A percentile compares a stretch with the other conserved stretches of the same genome.
Evolutionary conservation across 2,113 vertebrate genomes (phyloP).

Genomic region (Dunckerocampus dactyliophorus): DNA sequence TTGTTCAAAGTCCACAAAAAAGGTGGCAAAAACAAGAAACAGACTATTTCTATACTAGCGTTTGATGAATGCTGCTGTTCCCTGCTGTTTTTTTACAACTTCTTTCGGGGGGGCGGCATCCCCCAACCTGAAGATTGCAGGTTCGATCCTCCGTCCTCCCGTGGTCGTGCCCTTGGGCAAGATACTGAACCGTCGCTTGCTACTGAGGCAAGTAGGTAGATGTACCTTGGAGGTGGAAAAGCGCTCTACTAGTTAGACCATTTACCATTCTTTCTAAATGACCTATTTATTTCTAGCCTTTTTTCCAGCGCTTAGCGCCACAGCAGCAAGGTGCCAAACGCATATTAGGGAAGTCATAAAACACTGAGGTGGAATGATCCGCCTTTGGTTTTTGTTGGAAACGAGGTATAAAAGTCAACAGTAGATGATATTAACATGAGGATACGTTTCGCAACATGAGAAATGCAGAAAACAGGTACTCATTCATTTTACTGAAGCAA

Average conservation of each 20-base stretch:
- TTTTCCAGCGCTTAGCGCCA: not conserved
- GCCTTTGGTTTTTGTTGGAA: not conserved
- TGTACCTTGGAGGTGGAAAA: no score
- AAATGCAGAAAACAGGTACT: not conserved
- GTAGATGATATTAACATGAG: not conserved
- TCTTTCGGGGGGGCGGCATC: no score
- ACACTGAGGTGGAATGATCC: not conserved
- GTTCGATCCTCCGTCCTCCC: no score
- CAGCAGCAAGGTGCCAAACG: constrained; percentile 1
- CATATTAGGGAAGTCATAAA: constrained; percentile 1
- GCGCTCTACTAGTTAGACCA: no score
- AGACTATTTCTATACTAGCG: not conserved
- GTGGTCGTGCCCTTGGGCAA: no score
- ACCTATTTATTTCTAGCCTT: not conserved
- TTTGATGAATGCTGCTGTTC: not conserved
- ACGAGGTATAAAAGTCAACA: not conserved
- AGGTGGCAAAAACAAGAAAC: no score
- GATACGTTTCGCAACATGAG: not conserved
- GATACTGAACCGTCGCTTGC: no score
- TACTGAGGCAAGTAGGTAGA: no score
- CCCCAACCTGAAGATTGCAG: no score
- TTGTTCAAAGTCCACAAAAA: no score
- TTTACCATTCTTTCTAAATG: not conserved
- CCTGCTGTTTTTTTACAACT: not conserved
- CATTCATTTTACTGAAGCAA: not conserved